Evolutionary conservation across 2,888 invertebrate genomes (phyloP), one percentile per base, ranked within the genome.

Genomic region (Drosophila barbarae): DNA sequence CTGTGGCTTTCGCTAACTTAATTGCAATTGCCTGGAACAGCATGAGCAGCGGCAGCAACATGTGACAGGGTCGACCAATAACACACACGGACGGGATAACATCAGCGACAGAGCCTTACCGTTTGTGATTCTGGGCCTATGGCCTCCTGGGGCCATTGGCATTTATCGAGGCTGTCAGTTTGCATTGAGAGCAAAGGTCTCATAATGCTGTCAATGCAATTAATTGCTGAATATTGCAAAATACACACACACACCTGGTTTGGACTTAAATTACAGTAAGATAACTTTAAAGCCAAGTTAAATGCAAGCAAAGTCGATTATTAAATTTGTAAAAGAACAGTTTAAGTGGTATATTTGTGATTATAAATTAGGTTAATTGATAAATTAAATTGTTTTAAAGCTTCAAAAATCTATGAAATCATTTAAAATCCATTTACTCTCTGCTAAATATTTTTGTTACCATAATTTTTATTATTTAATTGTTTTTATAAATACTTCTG

Each of bases 201-300:
- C 81, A 85, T 80, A 79, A 83, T 85, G 84, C 77, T 80, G 84
- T 80, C 81, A 80, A 76, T 81, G 84, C 77, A 81, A 81, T 81
- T 81, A 81, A 81, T 83, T 85, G 77, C 84, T 85, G 72, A 75
- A 85, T 75, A 72, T 73, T 64, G 61, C 57, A 36, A 28, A 41
- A 60, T 8, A 9, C 51, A 70, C 60, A 41, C 26, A 10, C 23
- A 39, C 38, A 51, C 53, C 52, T 32, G 35, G 39, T 52, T 35
- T 54, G 55, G 13, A 18, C 78, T 50, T 49, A 28, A 60, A 58
- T 58, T n/a, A 18, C 15, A 3, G 21, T 8, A 2, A 26, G 53
- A 26, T 0, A 23, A 18, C 15, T 30, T 57, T 39, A 54, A 56
- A 18, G 18, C 5, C 13, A 53, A 32, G 30, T 15, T n/a, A 30